phyloP scores from a whole-genome alignment of 2,113 vertebrate species.

The Vombatus ursinus region DNA sequence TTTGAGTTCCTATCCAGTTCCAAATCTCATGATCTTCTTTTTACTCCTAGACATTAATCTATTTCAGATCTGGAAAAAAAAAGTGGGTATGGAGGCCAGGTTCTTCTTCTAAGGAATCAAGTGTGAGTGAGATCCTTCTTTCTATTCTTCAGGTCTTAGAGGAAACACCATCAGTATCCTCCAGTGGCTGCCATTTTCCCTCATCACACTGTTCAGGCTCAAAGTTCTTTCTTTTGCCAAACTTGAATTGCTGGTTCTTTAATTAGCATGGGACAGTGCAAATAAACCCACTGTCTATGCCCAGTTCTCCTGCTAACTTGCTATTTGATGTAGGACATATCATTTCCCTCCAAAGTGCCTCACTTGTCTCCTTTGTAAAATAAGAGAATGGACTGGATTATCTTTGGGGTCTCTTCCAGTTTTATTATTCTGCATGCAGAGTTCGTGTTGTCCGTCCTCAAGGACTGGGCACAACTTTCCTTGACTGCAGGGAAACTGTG shows the following conservation, averaged over 20 bases:
- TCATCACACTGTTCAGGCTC: background rate
- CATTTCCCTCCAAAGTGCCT: background rate
- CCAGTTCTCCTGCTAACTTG: background rate
- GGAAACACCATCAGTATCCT: background rate
- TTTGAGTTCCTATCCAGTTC: background rate
- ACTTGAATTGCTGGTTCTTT: background rate
- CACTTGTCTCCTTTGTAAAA: background rate
- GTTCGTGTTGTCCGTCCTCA: background rate
- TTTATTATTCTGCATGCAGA: background rate
- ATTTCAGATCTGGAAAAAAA: background rate
- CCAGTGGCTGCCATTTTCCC: background rate
- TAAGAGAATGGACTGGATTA: background rate
- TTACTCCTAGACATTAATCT: background rate
- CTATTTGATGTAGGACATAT: background rate
- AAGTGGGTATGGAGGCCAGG: background rate
- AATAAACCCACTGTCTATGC: background rate
- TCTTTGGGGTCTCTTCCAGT: background rate
- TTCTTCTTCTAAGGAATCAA: background rate
- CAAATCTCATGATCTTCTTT: background rate
- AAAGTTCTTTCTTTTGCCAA: background rate
- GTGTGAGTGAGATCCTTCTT: background rate
- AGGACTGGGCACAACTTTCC: background rate
- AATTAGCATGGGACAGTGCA: background rate
- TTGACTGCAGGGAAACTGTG: background rate
- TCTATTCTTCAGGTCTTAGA: background rate